phyloP scores from a whole-genome alignment of 2,113 vertebrate genomes.

The Cololabis saira region DNA sequence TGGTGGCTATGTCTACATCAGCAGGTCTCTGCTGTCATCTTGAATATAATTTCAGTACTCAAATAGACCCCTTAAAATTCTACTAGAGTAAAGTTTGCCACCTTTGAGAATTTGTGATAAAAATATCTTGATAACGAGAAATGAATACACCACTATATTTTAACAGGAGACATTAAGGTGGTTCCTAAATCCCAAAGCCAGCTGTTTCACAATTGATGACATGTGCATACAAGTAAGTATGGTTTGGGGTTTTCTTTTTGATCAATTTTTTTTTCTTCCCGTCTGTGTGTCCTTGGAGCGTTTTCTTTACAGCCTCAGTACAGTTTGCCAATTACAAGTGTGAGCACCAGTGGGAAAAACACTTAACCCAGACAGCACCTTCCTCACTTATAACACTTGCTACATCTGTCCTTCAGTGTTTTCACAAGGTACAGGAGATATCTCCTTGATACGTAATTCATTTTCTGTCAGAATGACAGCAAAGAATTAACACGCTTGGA shows the following conservation, averaged over 20 bases:
- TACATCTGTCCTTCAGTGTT: slow-evolving; percentile 16
- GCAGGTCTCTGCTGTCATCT: not conserved
- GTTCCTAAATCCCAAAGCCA: not conserved
- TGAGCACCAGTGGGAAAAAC: slow-evolving; percentile 25
- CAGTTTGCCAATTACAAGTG: slow-evolving; percentile 38
- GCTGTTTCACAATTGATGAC: not conserved
- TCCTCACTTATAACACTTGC: slow-evolving; percentile 41
- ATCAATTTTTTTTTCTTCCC: not conserved
- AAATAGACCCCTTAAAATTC: not conserved
- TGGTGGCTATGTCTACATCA: not conserved
- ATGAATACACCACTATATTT: not conserved
- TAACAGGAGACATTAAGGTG: not conserved
- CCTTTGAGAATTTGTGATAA: not conserved
- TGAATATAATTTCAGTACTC: not conserved
- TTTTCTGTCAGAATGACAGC: slow-evolving; percentile 8
- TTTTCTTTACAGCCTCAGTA: not conserved
- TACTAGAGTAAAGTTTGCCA: not conserved
- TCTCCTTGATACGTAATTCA: slow-evolving; percentile 13
- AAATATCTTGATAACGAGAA: not conserved
- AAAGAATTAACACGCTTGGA: slow-evolving; percentile 1
- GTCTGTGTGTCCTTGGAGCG: not conserved
- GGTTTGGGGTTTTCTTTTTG: not conserved
- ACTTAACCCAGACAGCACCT: slow-evolving; percentile 23
- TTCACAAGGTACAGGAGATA: slow-evolving; percentile 27
- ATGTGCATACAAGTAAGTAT: not conserved